Conservation (phyloP, 2,888 invertebrate species). For the Lasioglossum oenotherae region DNA sequence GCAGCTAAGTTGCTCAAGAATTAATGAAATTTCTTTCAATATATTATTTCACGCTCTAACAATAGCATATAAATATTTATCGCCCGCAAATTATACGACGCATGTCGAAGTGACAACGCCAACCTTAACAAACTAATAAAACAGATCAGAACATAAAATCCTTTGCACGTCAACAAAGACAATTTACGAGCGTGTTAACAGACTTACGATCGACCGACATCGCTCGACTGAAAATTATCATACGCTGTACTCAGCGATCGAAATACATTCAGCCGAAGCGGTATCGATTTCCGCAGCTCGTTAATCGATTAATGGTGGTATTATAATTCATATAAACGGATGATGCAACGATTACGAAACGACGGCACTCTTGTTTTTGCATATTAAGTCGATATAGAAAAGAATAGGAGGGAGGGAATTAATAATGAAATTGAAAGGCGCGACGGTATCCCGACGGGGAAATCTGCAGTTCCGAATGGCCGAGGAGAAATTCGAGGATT, state of each 20-base stretch:
- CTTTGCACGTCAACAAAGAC: background rate
- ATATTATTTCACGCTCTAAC: background rate
- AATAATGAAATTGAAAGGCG: slow-evolving; percentile 16
- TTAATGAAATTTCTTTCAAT: background rate
- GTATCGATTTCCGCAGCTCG: slow-evolving; percentile 47
- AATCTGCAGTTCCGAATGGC: slow-evolving; percentile 8
- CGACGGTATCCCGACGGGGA: slow-evolving; percentile 5
- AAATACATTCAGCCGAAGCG: background rate
- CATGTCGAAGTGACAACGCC: background rate
- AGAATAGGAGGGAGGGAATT: background rate
- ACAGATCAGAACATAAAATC: background rate
- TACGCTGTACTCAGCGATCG: slow-evolving; percentile 5
- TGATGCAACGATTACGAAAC: slow-evolving; percentile 52
- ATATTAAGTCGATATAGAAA: background rate
- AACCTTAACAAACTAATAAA: background rate
- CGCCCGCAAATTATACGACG: no score
- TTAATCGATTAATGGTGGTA: background rate
- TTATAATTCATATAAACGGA: slow-evolving; percentile 24
- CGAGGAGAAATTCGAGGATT: slow-evolving; percentile 46
- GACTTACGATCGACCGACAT: background rate
- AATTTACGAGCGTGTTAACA: slow-evolving; percentile 14
- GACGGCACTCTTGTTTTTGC: background rate
- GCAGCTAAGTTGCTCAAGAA: no score
- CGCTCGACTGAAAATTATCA: slow-evolving; percentile 9
- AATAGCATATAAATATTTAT: background rate